Conservation (phyloP, 1,140 invertebrate species). For the Apis cerana region DNA sequence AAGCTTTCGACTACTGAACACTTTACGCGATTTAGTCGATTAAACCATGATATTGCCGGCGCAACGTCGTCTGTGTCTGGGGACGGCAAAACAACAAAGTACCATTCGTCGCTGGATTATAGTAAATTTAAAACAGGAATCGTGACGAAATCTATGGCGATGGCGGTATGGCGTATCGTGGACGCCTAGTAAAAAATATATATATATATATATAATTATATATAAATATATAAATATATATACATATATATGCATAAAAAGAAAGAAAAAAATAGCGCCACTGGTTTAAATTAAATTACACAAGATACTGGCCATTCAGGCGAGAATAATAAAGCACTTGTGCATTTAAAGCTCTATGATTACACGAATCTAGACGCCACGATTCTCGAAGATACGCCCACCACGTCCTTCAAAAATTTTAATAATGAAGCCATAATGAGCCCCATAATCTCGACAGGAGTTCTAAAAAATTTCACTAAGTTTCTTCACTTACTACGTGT, state of each 20-base stretch:
- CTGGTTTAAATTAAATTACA: conserved; percentile 46
- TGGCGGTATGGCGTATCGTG: conserved; percentile 53
- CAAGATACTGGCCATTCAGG: conserved; percentile 56
- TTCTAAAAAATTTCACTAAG: conserved; percentile 78
- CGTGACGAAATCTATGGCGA: conserved; percentile 51
- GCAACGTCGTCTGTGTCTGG: conserved; percentile 68
- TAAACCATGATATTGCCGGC: conserved; percentile 61
- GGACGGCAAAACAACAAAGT: conserved; percentile 80
- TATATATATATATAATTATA: neutral
- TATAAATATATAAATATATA: neutral
- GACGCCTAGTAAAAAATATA: conserved; percentile 46
- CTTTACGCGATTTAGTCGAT: conserved; percentile 50
- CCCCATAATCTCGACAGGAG: conserved; percentile 75
- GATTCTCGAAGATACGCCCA: conserved; percentile 60
- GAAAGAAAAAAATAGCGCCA: conserved; percentile 35
- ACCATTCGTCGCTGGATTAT: conserved; percentile 78
- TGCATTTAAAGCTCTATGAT: conserved; percentile 52
- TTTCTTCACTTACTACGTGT: conserved; percentile 71
- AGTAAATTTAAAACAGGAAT: conserved; percentile 67
- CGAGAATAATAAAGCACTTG: conserved; percentile 54
- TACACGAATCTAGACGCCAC: conserved; percentile 32
- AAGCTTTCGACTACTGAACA: conserved; percentile 48
- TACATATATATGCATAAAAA: neutral
- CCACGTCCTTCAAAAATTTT: conserved; percentile 59
- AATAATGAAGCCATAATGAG: conserved; percentile 75